Percentiles rank a stretch among this genome's conserved stretches.
phyloP scores from a whole-genome alignment of 1,140 invertebrate species.

The Rhysida immarginata region DNA sequence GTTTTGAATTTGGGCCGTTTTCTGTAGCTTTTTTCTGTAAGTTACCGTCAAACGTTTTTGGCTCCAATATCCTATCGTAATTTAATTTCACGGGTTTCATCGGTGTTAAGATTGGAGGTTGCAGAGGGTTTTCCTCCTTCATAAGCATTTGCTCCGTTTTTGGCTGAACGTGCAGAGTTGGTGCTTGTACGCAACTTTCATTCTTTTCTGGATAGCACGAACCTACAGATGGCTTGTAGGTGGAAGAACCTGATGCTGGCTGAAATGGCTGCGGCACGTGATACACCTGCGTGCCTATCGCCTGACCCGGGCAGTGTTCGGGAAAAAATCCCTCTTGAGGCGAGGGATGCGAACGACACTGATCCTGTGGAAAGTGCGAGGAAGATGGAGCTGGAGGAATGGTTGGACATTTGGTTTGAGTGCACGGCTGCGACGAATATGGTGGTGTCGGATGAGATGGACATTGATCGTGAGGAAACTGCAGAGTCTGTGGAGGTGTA shows the following conservation, averaged over 20 bases:
- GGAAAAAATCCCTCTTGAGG: not conserved
- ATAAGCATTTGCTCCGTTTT: not conserved
- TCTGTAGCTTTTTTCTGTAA: too few species aligned
- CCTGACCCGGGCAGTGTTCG: not conserved
- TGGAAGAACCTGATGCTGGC: too few species aligned
- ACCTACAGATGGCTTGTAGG: too few species aligned
- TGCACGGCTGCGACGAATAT: slow-evolving; percentile 4
- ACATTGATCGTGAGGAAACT: not conserved
- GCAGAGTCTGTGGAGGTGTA: not conserved
- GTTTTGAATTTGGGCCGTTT: too few species aligned
- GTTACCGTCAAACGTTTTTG: too few species aligned
- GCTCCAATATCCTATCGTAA: too few species aligned
- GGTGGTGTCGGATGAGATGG: slow-evolving; percentile 7
- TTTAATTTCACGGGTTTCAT: not conserved
- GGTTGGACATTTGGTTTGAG: not conserved
- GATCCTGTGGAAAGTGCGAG: not conserved
- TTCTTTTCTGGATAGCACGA: too few species aligned
- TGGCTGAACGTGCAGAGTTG: not conserved
- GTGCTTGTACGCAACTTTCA: not conserved
- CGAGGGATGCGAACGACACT: not conserved
- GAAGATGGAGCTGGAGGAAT: not conserved
- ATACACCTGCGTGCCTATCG: not conserved
- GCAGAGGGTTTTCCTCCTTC: not conserved
- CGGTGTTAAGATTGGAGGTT: not conserved
- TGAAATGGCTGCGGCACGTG: not conserved